phyloP scores from a whole-genome alignment of 1,140 invertebrate species.

The Venustaconcha ellipsiformis region DNA sequence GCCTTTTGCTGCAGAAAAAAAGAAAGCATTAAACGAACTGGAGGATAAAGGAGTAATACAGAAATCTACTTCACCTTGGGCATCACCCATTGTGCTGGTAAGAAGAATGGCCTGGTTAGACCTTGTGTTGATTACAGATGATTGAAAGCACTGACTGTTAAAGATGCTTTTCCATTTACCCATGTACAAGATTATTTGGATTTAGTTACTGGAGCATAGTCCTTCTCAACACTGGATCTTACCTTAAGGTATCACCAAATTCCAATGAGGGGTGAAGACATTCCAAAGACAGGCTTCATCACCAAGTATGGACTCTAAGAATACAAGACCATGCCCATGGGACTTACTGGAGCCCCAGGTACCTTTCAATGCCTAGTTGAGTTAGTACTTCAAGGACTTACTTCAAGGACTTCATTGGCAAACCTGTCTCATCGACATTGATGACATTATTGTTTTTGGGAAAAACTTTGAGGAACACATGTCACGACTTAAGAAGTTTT shows the following conservation, averaged over 20 bases:
- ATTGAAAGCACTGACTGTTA: slow-evolving; percentile 15
- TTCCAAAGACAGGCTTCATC: slow-evolving; percentile 4
- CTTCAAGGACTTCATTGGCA: too few species aligned
- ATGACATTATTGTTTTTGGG: too few species aligned
- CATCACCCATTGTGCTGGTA: too few species aligned
- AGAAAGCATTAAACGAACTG: too few species aligned
- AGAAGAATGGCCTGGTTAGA: too few species aligned
- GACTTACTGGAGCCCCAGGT: slow-evolving; percentile 6
- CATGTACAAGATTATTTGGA: slow-evolving; percentile 1
- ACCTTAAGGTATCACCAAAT: slow-evolving; percentile 16
- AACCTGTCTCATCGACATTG: too few species aligned
- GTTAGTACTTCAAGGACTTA: slow-evolving; percentile 8
- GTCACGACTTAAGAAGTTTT: slow-evolving; percentile 9
- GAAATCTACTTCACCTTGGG: too few species aligned
- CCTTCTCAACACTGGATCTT: slow-evolving; percentile 22
- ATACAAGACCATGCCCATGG: slow-evolving; percentile 6
- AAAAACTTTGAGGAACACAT: too few species aligned
- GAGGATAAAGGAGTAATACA: too few species aligned
- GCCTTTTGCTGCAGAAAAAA: too few species aligned
- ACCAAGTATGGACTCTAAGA: slow-evolving; percentile 14
- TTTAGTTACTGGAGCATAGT: neutral
- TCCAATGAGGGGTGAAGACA: slow-evolving; percentile 6
- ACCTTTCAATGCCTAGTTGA: slow-evolving; percentile 7
- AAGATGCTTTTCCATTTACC: slow-evolving; percentile 8
- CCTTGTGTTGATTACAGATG: too few species aligned